Percentiles rank a stretch among this genome's conserved stretches.
phyloP scores from a whole-genome alignment of 2,113 vertebrate species.

The Ondatra zibethicus region DNA sequence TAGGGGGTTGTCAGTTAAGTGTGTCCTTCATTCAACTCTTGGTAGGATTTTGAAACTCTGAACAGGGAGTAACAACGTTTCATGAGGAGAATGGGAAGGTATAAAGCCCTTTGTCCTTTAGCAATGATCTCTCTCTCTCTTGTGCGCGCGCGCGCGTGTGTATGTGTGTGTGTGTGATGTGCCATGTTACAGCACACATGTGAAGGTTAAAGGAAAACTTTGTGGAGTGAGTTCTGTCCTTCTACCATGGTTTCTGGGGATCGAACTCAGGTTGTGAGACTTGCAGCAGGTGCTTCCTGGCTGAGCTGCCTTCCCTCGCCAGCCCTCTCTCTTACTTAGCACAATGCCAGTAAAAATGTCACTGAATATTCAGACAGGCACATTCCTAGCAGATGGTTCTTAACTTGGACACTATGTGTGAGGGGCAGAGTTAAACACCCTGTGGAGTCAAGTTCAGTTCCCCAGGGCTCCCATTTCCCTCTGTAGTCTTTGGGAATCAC shows the following conservation, averaged over 20 bases:
- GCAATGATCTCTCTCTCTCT: neutral
- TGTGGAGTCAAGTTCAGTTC: conserved; percentile 38
- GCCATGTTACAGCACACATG: neutral
- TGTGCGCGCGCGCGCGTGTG: neutral
- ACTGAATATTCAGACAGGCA: conserved; percentile 1
- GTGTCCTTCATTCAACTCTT: neutral
- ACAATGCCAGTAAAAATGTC: conserved; percentile 22
- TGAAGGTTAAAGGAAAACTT: neutral
- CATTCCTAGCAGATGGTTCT: conserved; percentile 45
- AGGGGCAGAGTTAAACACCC: conserved; percentile 32
- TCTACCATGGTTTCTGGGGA: neutral
- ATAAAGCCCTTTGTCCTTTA: conserved; percentile 50
- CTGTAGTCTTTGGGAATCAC: conserved; percentile 69
- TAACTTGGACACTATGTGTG: conserved; percentile 14
- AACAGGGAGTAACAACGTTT: neutral
- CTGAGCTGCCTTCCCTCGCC: neutral
- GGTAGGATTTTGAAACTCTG: conserved; percentile 23
- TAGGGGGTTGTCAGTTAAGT: neutral
- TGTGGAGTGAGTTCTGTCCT: neutral
- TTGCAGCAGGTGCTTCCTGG: neutral
- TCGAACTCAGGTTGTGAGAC: neutral
- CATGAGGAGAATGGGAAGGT: neutral
- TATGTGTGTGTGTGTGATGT: neutral
- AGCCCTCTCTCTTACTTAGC: conserved; percentile 10
- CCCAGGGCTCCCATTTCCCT: conserved; percentile 62